A percentile compares a stretch with the other conserved stretches of the same genome.
These are phyloP conservation scores for Phragmatobia fuliginosa DNA, from an alignment of 2,888 invertebrate species.

Conservation along the genomic window DNA sequence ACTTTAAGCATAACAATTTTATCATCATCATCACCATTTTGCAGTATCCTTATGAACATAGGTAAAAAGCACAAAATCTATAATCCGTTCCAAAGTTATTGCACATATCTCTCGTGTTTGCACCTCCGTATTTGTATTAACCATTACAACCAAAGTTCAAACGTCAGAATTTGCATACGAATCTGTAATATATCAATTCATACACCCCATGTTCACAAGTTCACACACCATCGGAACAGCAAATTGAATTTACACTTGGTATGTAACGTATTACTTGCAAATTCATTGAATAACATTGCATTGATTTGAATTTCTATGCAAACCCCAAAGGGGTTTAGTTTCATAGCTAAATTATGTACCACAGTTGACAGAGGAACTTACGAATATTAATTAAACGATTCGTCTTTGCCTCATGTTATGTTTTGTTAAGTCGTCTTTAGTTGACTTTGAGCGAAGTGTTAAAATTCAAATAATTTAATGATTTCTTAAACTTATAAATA, in stretches of 20 bases:
- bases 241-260: slow-evolving; percentile 56
- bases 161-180: slow-evolving; percentile 41
- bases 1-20: too few species aligned
- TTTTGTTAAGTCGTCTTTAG: background rate
- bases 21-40: too few species aligned
- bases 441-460: too few species aligned
- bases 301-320: slow-evolving; percentile 43
- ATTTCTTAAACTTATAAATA: too few species aligned
- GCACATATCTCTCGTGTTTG: background rate
- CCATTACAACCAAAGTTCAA: slow-evolving; percentile 6
- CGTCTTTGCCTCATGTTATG: background rate
- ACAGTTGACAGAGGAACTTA: background rate
- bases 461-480: too few species aligned
- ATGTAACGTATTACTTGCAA: slow-evolving; percentile 50
- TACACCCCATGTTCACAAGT: slow-evolving; percentile 39
- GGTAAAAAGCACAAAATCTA: background rate
- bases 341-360: slow-evolving; percentile 10
- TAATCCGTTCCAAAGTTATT: background rate
- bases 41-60: too few species aligned
- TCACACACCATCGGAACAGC: slow-evolving; percentile 51
- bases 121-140: slow-evolving; percentile 5
- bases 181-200: slow-evolving; percentile 43
- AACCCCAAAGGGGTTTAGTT: slow-evolving; percentile 31
- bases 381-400: background rate
- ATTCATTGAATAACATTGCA: slow-evolving; percentile 45